A percentile compares a stretch with the other conserved stretches of the same genome.
phyloP scores from a whole-genome alignment of 2,797 vertebrate species.

The Diglossa cyanea region DNA sequence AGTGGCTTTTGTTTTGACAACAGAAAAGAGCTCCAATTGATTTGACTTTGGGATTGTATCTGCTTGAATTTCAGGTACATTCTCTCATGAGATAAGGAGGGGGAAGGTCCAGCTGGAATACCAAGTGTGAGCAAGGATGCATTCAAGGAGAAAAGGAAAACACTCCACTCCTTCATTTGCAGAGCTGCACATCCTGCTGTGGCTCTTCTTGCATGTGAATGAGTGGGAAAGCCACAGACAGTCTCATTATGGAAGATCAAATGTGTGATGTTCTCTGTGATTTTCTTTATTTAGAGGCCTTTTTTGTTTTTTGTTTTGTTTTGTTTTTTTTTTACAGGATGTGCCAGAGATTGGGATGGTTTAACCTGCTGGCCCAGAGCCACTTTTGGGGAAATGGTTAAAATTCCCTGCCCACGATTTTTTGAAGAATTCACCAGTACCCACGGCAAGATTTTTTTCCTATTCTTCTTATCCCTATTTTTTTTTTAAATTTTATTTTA shows the following conservation, averaged over 20 bases:
- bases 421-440: constrained; percentile 84
- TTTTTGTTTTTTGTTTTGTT: not conserved
- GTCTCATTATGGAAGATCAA: not conserved
- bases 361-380: constrained; percentile 83
- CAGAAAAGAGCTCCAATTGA: not conserved
- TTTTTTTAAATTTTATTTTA: not conserved
- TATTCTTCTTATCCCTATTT: not conserved
- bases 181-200: not conserved
- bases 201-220: not conserved
- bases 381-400: constrained; percentile 79
- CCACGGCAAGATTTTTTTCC: constrained; percentile 67
- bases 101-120: not conserved
- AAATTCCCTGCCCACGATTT: constrained; percentile 81
- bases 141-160: not conserved
- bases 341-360: constrained; percentile 84
- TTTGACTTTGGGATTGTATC: not conserved
- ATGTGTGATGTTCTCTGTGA: not conserved
- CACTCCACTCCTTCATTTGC: not conserved
- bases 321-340: constrained; percentile 66
- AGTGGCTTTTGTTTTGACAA: not conserved
- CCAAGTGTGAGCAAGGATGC: not conserved
- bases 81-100: not conserved
- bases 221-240: not conserved
- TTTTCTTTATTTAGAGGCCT: not conserved
- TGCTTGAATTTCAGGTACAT: not conserved